Conservation (phyloP, 2,113 vertebrate species). For the Phylloscopus whistleri region DNA sequence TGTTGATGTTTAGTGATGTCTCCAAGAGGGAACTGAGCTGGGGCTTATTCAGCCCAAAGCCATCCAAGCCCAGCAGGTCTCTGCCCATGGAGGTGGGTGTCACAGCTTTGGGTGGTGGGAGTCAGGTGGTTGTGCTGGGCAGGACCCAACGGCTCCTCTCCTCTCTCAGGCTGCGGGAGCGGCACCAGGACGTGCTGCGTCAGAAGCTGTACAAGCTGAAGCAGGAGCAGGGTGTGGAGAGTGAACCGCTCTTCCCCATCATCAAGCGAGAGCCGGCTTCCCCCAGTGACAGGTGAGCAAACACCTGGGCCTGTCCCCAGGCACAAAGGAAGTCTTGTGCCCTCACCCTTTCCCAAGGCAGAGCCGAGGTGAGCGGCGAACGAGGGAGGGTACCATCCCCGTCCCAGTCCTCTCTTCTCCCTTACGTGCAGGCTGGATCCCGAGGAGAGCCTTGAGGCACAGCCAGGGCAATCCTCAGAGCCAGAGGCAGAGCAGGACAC, state of each 20-base stretch:
- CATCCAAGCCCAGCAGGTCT: background rate
- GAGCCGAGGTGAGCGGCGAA: background rate
- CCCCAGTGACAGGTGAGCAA: slow-evolving; percentile 60
- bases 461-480: slow-evolving; percentile 54
- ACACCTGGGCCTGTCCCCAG: accelerated
- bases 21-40: background rate
- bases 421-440: slow-evolving; percentile 48
- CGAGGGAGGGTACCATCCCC: background rate
- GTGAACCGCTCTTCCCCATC: slow-evolving; percentile 91
- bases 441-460: background rate
- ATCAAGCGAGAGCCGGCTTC: slow-evolving; percentile 80
- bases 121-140: background rate
- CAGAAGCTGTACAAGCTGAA: slow-evolving; percentile 97
- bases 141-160: accelerated
- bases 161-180: slow-evolving; percentile 83
- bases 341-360: background rate
- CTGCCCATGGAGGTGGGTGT: accelerated
- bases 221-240: slow-evolving; percentile 96
- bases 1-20: background rate
- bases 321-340: background rate
- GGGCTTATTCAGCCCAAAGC: background rate
- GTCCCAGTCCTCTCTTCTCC: background rate
- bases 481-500: slow-evolving; percentile 37
- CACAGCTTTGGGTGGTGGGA: background rate
- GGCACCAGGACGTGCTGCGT: slow-evolving; percentile 94